Evolutionary conservation across 2,113 vertebrate species (phyloP).

Genomic region (Sander lucioperca): DNA sequence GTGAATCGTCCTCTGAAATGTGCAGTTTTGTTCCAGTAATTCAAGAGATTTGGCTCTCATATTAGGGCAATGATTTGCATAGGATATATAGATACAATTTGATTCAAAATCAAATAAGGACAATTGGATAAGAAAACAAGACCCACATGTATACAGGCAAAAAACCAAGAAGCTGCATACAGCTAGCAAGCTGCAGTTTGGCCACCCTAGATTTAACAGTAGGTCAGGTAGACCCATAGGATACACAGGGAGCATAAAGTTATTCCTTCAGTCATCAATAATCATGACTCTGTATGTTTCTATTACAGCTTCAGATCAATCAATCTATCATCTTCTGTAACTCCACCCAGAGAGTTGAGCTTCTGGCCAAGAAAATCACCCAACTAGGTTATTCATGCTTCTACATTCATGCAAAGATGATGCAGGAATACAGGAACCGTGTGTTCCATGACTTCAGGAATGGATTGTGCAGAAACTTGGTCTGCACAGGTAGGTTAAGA

Average conservation of each 20-base stretch:
- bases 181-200: background rate
- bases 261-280: background rate
- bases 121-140: background rate
- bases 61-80: background rate
- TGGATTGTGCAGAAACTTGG: constrained; percentile 82
- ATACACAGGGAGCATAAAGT: background rate
- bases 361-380: constrained; percentile 83
- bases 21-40: background rate
- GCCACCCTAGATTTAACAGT: background rate
- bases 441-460: constrained; percentile 81
- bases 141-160: background rate
- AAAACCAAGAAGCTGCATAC: background rate
- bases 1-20: background rate
- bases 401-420: constrained; percentile 85
- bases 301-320: constrained; percentile 82
- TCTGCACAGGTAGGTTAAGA: constrained; percentile 77
- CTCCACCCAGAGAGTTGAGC: constrained; percentile 83
- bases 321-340: constrained; percentile 86
- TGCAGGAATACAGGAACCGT: constrained; percentile 80
- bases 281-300: background rate
- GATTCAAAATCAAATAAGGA: background rate
- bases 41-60: background rate
- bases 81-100: background rate
- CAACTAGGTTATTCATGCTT: constrained; percentile 84
- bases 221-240: background rate